phyloP scores from a whole-genome alignment of 2,797 vertebrate genomes.

The Phyllotis vaccarum region DNA sequence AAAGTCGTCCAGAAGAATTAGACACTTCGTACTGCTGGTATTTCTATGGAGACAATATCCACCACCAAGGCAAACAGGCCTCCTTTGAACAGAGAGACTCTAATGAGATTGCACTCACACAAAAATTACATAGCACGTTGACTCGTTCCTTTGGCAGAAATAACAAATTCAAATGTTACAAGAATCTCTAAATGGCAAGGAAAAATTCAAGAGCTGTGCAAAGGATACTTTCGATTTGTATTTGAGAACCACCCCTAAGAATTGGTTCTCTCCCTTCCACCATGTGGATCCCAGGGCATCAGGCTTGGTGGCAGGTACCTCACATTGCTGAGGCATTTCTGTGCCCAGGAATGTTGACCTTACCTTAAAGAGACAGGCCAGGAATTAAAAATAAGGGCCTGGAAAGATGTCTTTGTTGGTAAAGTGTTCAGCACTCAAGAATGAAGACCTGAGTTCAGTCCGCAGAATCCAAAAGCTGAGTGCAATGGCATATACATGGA shows the following conservation, averaged over 20 bases:
- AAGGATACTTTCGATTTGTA: slow-evolving; percentile 14
- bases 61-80: slow-evolving; percentile 23
- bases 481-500: not conserved
- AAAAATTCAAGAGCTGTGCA: slow-evolving; percentile 23
- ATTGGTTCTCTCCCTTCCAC: not conserved
- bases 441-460: not conserved
- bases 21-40: not conserved
- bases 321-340: not conserved
- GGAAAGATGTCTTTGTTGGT: not conserved
- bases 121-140: slow-evolving; percentile 47
- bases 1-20: slow-evolving; percentile 24
- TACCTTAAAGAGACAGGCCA: not conserved
- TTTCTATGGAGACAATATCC: slow-evolving; percentile 56
- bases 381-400: not conserved
- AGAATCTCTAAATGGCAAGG: slow-evolving; percentile 50
- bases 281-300: not conserved
- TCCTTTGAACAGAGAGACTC: slow-evolving; percentile 37
- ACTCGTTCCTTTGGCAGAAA: slow-evolving; percentile 57
- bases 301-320: not conserved
- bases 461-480: not conserved
- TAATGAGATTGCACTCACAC: slow-evolving; percentile 15
- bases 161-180: slow-evolving; percentile 44
- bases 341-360: not conserved
- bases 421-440: not conserved
- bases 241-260: slow-evolving; percentile 4